phyloP scores from a whole-genome alignment of 2,113 vertebrate genomes.

The Rhinolophus ferrumequinum region DNA sequence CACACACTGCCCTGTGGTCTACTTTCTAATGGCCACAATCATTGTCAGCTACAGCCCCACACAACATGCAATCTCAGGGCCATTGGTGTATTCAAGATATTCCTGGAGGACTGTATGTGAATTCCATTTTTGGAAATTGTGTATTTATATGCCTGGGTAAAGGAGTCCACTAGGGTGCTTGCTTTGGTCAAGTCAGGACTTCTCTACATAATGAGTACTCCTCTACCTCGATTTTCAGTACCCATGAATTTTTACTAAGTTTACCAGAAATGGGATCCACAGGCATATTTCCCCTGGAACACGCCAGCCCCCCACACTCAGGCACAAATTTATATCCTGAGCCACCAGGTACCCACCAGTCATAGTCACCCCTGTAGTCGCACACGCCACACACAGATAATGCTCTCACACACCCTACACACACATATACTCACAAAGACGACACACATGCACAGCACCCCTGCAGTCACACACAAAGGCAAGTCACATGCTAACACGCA shows the following conservation, averaged over 20 bases:
- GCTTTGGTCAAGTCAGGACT: background rate
- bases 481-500: background rate
- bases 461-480: background rate
- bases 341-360: background rate
- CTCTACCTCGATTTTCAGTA: background rate
- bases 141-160: background rate
- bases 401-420: background rate
- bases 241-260: background rate
- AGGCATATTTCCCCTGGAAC: background rate
- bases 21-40: background rate
- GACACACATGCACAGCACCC: background rate
- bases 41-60: accelerated
- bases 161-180: background rate
- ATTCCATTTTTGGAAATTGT: background rate
- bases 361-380: background rate
- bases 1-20: background rate
- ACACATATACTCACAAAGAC: background rate
- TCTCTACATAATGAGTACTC: background rate
- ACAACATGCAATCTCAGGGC: background rate
- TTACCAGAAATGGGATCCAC: background rate
- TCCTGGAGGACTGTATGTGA: background rate
- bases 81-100: accelerated
- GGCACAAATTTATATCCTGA: background rate
- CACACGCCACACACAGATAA: background rate
- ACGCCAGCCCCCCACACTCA: background rate